A percentile compares a stretch with the other conserved stretches of the same genome.
Conservation (phyloP, 2,113 vertebrate species). For the Scomber scombrus region DNA sequence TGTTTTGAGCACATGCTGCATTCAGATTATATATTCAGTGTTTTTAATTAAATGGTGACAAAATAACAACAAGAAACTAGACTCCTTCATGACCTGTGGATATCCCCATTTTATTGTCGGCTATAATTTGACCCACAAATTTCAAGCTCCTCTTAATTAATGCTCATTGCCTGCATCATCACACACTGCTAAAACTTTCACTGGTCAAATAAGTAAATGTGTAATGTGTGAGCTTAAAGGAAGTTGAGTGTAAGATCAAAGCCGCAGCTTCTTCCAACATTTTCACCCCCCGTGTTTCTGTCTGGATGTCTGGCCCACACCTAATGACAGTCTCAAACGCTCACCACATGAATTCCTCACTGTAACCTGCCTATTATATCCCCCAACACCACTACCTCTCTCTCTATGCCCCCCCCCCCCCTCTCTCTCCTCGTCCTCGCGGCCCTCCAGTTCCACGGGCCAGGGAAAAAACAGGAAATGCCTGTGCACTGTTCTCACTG, state of each 20-base stretch:
- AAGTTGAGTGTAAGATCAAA: constrained; percentile 12
- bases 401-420: constrained; percentile 31
- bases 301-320: constrained; percentile 50
- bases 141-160: background rate
- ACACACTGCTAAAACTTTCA: background rate
- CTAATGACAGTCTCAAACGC: constrained; percentile 57
- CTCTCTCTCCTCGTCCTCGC: constrained; percentile 54
- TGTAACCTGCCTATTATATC: constrained; percentile 69
- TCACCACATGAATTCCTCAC: constrained; percentile 61
- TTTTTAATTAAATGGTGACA: too few species aligned
- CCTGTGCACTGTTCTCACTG: constrained; percentile 79
- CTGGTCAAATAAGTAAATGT: constrained; percentile 9
- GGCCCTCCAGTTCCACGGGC: constrained; percentile 63
- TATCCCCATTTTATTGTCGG: background rate
- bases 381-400: constrained; percentile 1
- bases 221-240: constrained; percentile 12
- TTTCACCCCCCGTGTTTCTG: constrained; percentile 10
- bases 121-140: background rate
- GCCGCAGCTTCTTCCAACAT: background rate
- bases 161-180: background rate
- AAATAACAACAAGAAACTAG: too few species aligned
- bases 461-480: constrained; percentile 85
- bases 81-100: background rate
- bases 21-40: too few species aligned
- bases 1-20: too few species aligned